Conservation (phyloP, 2,888 invertebrate species). For the Sipha maydis region DNA sequence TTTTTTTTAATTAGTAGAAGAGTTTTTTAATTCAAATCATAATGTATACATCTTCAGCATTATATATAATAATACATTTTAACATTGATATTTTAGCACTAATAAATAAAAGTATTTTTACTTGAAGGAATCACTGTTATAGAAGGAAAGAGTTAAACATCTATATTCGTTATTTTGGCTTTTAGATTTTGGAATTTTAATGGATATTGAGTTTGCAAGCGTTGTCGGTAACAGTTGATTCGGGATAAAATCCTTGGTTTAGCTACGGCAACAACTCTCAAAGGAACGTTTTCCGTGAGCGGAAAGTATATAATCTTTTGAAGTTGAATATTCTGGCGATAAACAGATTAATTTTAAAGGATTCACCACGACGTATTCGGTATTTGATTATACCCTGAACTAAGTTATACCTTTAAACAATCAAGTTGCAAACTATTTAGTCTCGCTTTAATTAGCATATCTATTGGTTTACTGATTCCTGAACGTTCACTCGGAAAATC, state of each 20-base stretch:
- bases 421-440: slow-evolving; percentile 9
- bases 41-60: too few relatives aligned
- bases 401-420: slow-evolving; percentile 22
- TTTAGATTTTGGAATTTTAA: neutral
- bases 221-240: neutral
- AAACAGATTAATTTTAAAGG: slow-evolving; percentile 24
- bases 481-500: neutral
- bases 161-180: neutral
- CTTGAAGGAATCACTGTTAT: too few relatives aligned
- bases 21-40: too few relatives aligned
- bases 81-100: too few relatives aligned
- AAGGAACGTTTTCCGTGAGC: neutral
- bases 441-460: neutral
- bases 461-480: neutral
- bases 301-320: neutral
- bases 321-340: neutral
- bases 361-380: neutral
- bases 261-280: neutral
- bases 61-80: too few relatives aligned
- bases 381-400: neutral
- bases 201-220: neutral
- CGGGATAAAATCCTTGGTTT: too few relatives aligned
- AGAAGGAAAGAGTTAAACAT: too few relatives aligned
- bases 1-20: too few relatives aligned
- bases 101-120: too few relatives aligned